Base-by-base conservation (phyloP, 92 coral and sea anemone genomes). In the Parazoanthus atlanticus region DNA sequence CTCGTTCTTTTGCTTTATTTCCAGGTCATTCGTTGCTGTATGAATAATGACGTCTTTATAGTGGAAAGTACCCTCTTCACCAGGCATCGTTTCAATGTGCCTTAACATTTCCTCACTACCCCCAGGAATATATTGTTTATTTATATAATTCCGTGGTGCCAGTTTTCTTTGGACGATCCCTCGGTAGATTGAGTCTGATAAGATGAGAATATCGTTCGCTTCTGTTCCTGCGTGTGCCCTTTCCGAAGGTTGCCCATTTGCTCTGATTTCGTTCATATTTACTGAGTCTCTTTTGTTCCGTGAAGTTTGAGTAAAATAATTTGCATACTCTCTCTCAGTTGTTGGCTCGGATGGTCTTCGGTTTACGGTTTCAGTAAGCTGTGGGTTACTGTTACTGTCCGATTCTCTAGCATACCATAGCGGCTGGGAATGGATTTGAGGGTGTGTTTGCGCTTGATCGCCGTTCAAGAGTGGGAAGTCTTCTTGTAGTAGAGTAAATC, bases 1-100 rank as follows among this genome's bases (percentile, higher is more conserved):
- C 23, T 82, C 74, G 74, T 82, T 82, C 75, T 17, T 82, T 31
- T 47, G 36, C 75, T 58, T 29, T 40, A 11, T 61, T 47, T n/a
- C 86, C n/a, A 82, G 47, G 32, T 82, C 86, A n/a, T 82, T 82
- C 25, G 86, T 82, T 61, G 47, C 86, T 58, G 86, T 54, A 61
- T 82, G 76, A 11, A 82, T n/a, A 30, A 82, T 82, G 43, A 82
- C 38, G 28, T 54, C 36, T 34, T 82, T 61, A 61, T 82, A 61
- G 13, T 17, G 36, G 16, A 82, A 1, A 16, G 31, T 40, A 21
- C 30, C 88, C 13, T 66, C 79, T 85, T 85, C 88, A 30, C 65
- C 56, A 32, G 64, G 79, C 88, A 85, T 85, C 46, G 23, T 21
- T 32, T 40, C 47, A 8, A 85, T 38, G 61, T 85, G 88, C 33